Conservation (phyloP, 2,113 vertebrate species). For the Ptilonorhynchus violaceus region DNA sequence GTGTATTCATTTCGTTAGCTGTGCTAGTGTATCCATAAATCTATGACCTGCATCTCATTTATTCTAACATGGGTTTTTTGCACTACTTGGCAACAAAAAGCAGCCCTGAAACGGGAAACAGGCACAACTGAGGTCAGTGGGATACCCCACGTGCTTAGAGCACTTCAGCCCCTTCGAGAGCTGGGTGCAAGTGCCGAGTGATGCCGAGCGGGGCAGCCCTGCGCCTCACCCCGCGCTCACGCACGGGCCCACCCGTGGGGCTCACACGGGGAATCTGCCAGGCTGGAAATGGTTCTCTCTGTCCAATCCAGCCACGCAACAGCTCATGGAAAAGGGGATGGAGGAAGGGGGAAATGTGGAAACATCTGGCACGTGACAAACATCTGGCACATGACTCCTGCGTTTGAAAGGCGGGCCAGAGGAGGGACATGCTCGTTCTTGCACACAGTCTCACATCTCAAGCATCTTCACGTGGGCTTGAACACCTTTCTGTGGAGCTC, state of each 20-base stretch:
- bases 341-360: background rate
- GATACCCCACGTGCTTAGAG: background rate
- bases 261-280: too few relatives aligned
- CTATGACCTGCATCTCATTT: background rate
- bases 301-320: background rate
- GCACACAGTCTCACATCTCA: background rate
- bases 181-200: background rate
- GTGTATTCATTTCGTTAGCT: background rate
- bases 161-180: background rate
- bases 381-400: too few relatives aligned
- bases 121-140: background rate
- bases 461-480: background rate
- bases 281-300: too few relatives aligned
- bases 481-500: background rate
- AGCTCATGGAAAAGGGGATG: background rate
- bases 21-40: background rate
- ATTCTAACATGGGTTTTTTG: background rate
- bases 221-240: background rate
- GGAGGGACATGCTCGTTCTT: background rate
- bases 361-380: too few relatives aligned
- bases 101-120: background rate
- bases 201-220: background rate
- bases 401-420: background rate
- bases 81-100: background rate
- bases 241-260: background rate